phyloP scores from a whole-genome alignment of 2,888 invertebrate species.

The Dolichomitus sp. region DNA sequence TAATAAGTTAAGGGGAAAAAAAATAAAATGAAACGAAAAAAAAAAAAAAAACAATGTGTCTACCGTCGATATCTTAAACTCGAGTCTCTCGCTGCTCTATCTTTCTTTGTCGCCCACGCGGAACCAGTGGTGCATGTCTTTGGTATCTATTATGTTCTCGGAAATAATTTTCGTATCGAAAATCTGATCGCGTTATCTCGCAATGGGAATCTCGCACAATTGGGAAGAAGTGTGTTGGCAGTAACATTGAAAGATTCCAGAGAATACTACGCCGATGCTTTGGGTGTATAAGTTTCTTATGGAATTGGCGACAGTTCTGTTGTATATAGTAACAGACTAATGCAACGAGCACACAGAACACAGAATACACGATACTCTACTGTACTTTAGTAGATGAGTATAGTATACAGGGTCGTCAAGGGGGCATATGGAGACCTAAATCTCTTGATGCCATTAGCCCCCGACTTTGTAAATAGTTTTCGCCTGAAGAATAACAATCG shows the following conservation, averaged over 20 bases:
- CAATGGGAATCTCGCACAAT: constrained; percentile 50
- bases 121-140: constrained; percentile 20
- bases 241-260: constrained; percentile 17
- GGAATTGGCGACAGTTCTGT: constrained; percentile 30
- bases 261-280: constrained; percentile 31
- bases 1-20: too few species aligned
- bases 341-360: constrained; percentile 41
- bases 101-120: constrained; percentile 56
- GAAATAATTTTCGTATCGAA: constrained; percentile 63
- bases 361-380: background rate
- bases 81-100: constrained; percentile 33
- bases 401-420: constrained; percentile 51
- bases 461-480: constrained; percentile 86
- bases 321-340: constrained; percentile 53
- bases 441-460: constrained; percentile 84
- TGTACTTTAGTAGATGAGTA: constrained; percentile 50
- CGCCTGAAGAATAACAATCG: constrained; percentile 84
- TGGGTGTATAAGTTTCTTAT: constrained; percentile 32
- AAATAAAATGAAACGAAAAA: constrained; percentile 1
- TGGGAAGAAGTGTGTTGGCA: constrained; percentile 16
- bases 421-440: constrained; percentile 80
- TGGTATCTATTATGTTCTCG: constrained; percentile 37
- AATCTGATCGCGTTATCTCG: constrained; percentile 58
- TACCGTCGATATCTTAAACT: constrained; percentile 59
- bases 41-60: constrained; percentile 37